phyloP scores from a whole-genome alignment of 2,797 vertebrate genomes.

The Gymnocypris eckloni region DNA sequence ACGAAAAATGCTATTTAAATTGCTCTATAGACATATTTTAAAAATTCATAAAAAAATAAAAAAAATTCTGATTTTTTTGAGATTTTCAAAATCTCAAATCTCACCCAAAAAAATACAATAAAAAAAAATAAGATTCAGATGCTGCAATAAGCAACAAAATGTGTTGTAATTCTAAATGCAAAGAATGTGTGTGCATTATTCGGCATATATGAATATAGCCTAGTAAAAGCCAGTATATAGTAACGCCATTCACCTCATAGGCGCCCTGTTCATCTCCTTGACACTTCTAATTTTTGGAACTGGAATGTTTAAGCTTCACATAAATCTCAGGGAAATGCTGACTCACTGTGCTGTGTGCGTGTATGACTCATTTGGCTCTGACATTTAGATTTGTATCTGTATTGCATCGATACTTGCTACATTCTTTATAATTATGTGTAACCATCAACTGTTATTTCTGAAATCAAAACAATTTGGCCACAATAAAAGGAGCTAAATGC shows the following conservation, averaged over 20 bases:
- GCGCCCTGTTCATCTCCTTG: neutral
- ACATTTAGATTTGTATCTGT: slow-evolving; percentile 31
- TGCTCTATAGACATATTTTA: too few relatives aligned
- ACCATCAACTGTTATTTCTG: slow-evolving; percentile 34
- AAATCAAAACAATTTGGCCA: slow-evolving; percentile 37
- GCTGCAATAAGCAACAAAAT: too few relatives aligned
- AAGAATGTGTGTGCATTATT: neutral
- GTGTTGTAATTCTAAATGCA: neutral
- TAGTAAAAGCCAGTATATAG: neutral
- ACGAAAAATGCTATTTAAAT: too few relatives aligned
- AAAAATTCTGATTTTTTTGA: too few relatives aligned
- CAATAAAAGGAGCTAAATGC: slow-evolving; percentile 32
- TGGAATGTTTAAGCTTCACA: neutral
- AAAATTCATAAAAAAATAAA: too few relatives aligned
- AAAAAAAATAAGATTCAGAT: neutral
- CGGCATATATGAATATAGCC: neutral
- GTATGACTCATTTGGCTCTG: slow-evolving; percentile 26
- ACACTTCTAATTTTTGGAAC: neutral
- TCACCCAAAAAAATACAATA: neutral
- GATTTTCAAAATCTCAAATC: too few relatives aligned
- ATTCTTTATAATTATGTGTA: slow-evolving; percentile 43
- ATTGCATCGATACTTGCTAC: slow-evolving; percentile 18
- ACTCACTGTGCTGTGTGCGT: neutral
- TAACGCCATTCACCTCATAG: neutral
- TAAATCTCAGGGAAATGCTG: slow-evolving; percentile 5